Evolutionary conservation across 2,113 vertebrate genomes (phyloP).

Genomic region (Seriola aureovittata): DNA sequence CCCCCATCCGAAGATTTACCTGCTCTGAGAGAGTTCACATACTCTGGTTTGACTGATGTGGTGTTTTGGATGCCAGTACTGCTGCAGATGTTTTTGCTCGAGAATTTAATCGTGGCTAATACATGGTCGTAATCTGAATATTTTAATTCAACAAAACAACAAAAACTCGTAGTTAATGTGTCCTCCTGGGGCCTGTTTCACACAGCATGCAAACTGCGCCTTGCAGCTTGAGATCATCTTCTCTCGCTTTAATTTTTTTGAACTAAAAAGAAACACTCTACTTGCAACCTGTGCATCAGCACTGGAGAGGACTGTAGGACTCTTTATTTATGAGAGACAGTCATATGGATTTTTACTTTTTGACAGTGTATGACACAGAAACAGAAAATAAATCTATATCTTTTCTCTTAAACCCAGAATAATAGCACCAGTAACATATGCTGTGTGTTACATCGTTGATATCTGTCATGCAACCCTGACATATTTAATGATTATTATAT

Average conservation of each 20-base stretch:
- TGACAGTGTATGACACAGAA: background rate
- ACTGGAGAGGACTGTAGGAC: background rate
- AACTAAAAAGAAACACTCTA: background rate
- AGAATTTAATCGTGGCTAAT: background rate
- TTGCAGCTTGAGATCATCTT: background rate
- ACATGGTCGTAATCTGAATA: background rate
- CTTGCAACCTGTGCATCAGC: rapidly evolving
- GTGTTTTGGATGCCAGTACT: background rate
- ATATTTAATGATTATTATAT: no score
- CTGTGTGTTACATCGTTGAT: background rate
- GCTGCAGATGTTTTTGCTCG: background rate
- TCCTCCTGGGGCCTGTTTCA: background rate
- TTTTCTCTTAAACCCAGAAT: background rate
- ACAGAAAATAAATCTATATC: background rate
- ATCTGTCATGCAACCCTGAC: background rate
- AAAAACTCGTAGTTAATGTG: background rate
- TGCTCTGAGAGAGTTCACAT: background rate
- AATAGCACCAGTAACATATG: background rate
- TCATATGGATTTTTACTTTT: constrained; percentile 13
- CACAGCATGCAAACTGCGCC: no score
- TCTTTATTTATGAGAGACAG: background rate
- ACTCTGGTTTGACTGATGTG: background rate
- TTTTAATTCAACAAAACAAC: constrained; percentile 9
- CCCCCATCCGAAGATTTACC: background rate
- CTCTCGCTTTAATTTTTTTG: background rate